Percentiles rank a stretch among this genome's conserved stretches.
These are phyloP conservation scores for Druon quercuslanigerum DNA, from an alignment of 1,140 invertebrate species.

Conservation along the genomic window DNA sequence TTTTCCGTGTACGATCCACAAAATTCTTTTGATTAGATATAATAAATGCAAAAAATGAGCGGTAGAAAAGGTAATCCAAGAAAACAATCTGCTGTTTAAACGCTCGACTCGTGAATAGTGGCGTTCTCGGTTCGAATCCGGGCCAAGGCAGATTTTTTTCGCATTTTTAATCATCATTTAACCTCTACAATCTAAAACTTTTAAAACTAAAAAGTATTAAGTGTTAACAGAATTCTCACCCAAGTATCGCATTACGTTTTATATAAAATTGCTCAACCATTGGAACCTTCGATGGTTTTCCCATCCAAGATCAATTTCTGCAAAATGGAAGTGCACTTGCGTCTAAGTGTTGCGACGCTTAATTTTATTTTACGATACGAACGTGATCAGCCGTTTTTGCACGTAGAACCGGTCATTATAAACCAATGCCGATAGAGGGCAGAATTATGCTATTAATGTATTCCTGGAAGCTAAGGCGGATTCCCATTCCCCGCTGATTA, in stretches of 20 bases:
- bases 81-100: no score
- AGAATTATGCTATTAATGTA: conserved; percentile 30
- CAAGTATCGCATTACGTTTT: neutral
- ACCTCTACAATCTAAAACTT: no score
- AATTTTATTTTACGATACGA: conserved; percentile 21
- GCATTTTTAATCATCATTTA: no score
- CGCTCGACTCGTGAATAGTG: no score
- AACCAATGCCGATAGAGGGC: conserved; percentile 15
- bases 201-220: no score
- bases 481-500: conserved; percentile 10
- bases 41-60: no score
- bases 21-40: no score
- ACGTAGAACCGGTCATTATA: conserved; percentile 14
- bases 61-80: no score
- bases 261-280: neutral
- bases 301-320: conserved; percentile 20
- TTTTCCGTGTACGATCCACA: no score
- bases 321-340: conserved; percentile 6
- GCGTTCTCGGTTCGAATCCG: no score
- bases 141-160: no score
- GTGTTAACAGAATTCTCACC: no score
- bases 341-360: conserved; percentile 15
- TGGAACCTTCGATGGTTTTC: neutral
- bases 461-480: neutral
- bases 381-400: conserved; percentile 10